Conservation (phyloP, 2,113 vertebrate species). For the Pelvicachromis taeniatus region DNA sequence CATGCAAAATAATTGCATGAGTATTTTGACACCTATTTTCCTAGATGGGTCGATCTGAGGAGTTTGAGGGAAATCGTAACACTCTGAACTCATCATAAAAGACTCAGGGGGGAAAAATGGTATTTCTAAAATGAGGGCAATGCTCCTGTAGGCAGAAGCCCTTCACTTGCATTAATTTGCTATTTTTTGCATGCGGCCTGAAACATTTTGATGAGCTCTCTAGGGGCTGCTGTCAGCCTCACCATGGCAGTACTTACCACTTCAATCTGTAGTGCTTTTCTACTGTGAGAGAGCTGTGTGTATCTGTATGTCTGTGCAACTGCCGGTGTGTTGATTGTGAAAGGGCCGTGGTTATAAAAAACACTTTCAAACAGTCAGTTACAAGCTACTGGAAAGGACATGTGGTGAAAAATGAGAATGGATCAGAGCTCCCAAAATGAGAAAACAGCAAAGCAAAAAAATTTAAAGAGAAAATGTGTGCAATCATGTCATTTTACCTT, state of each 20-base stretch:
- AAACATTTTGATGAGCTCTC: conserved; percentile 76
- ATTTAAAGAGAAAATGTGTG: conserved; percentile 39
- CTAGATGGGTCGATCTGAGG: neutral
- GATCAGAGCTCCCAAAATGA: conserved; percentile 29
- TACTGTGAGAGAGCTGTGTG: conserved; percentile 39
- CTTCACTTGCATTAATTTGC: conserved; percentile 79
- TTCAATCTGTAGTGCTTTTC: conserved; percentile 74
- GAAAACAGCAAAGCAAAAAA: conserved; percentile 30
- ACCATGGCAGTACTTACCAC: conserved; percentile 61
- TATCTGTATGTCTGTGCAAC: conserved; percentile 16
- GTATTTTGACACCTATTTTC: conserved; percentile 23
- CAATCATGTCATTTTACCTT: conserved; percentile 56
- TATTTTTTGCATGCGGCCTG: conserved; percentile 75
- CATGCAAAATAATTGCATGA: neutral
- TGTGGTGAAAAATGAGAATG: conserved; percentile 41
- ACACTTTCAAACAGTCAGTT: conserved; percentile 57
- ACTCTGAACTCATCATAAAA: conserved; percentile 52
- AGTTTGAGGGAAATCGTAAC: conserved; percentile 32
- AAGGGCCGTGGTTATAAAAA: conserved; percentile 40
- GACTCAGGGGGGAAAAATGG: conserved; percentile 30
- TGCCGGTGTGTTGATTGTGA: conserved; percentile 19
- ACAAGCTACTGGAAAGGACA: conserved; percentile 45
- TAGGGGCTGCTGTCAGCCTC: conserved; percentile 53
- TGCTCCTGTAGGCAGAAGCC: conserved; percentile 63
- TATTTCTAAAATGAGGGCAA: conserved; percentile 65